phyloP scores from a whole-genome alignment of 2,113 vertebrate species.

The Pica pica region DNA sequence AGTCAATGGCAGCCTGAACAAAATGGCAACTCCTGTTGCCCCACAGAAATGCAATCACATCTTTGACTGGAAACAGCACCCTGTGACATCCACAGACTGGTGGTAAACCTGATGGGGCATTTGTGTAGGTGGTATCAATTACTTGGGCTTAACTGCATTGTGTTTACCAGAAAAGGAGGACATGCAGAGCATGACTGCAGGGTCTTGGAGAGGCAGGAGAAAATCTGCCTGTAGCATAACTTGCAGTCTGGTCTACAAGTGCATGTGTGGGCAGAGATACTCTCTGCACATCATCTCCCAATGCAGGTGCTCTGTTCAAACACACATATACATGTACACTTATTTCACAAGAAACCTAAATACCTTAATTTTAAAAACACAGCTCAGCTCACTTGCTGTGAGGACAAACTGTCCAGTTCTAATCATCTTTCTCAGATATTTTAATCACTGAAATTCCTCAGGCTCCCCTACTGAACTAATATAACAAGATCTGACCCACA shows the following conservation, averaged over 20 bases:
- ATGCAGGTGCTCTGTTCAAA: neutral
- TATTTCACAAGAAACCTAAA: neutral
- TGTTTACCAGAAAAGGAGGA: conserved; percentile 4
- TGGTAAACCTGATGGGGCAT: neutral
- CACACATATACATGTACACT: neutral
- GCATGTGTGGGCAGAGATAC: neutral
- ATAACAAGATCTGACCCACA: neutral
- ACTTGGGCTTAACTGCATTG: conserved; percentile 11
- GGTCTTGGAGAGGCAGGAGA: neutral
- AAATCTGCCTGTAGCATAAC: neutral
- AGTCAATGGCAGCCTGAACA: neutral
- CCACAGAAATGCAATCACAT: neutral
- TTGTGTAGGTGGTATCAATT: conserved; percentile 18
- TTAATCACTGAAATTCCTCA: neutral
- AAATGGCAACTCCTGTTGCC: neutral
- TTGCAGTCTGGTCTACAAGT: neutral
- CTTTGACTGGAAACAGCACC: neutral
- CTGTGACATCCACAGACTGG: neutral
- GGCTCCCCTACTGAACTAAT: neutral
- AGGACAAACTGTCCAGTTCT: neutral
- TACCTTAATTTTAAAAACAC: neutral
- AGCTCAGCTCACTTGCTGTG: neutral
- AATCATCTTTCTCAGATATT: neutral
- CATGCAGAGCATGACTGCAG: neutral
- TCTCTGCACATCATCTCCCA: neutral